Conservation (phyloP, 2,113 vertebrate genomes). For the Castor canadensis region DNA sequence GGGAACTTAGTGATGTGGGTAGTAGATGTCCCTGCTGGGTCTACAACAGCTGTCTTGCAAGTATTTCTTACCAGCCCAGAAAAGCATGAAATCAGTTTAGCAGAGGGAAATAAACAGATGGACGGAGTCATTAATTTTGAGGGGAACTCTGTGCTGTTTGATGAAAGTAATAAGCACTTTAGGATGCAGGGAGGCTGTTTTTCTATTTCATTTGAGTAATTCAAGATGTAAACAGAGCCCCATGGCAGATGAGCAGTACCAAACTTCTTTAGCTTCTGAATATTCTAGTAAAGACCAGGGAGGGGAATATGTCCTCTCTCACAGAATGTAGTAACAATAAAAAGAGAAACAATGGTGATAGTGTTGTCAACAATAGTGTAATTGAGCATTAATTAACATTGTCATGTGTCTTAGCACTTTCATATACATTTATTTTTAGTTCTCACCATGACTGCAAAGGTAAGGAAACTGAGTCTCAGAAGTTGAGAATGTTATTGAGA, state of each 20-base stretch:
- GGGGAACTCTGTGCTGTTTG: constrained; percentile 69
- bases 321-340: neutral
- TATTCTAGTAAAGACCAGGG: neutral
- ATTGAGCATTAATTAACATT: too few species aligned
- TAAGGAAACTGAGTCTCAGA: neutral
- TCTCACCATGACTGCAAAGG: neutral
- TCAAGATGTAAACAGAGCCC: constrained; percentile 73
- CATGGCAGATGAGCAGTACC: constrained; percentile 55
- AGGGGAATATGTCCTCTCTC: neutral
- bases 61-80: constrained; percentile 54
- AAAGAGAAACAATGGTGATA: neutral
- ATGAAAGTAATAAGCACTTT: constrained; percentile 80
- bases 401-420: too few species aligned
- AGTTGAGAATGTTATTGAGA: neutral
- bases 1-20: neutral
- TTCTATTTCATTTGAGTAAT: constrained; percentile 75
- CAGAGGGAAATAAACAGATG: constrained; percentile 77
- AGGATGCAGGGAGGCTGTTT: constrained; percentile 68
- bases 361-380: neutral
- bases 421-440: too few species aligned
- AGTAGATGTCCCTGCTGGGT: neutral
- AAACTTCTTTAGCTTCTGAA: constrained; percentile 4
- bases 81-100: constrained; percentile 75
- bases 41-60: constrained; percentile 61
- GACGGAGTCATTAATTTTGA: constrained; percentile 76